Base-by-base conservation (phyloP, 2,797 vertebrate genomes). In the Tapera naevia region DNA sequence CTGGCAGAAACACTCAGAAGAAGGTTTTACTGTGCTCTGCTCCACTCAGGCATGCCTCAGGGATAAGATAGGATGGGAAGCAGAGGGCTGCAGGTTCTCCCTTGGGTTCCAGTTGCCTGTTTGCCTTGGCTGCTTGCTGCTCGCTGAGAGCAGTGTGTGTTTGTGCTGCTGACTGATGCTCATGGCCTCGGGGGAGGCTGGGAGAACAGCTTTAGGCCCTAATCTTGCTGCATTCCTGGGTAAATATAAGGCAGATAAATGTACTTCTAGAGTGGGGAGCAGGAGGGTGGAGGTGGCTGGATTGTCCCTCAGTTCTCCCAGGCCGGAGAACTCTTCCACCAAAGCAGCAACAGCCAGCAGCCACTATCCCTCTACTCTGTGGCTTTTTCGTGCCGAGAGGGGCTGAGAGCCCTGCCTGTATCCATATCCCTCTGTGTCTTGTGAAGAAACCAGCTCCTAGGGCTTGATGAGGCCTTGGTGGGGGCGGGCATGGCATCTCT, bases 141-240 rank as follows among this genome's bases (percentile, higher is more conserved):
- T 76, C 9, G 3, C 19, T 0, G 1, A 45, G 30, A 62, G n/a
- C 64, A 2, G 0, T 6, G 28, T 11, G 32, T 43, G 15, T 53
- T 28, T 75, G 46, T 76, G 56, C 81, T 76, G 28, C 19, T 60
- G 32, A 19, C 45, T 61, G 79, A 16, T 1, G 3, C 33, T 39
- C 2, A 1, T 25, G 56, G 45, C 48, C 60, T 6, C 43, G 50
- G 43, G 58, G 33, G 37, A 13, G 37, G 32, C n/a, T 5, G 27
- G n/a, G 16, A 66, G 43, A 30, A 25, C 3, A 8, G 64, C 64
- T 86, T 41, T 53, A 76, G 64, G 56, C 41, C 27, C 33, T 21
- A 18, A 17, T 80, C 33, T 56, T 71, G 46, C 62, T 78, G 39
- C 7, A 4, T 80, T 53, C 25, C 54, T 71, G 32, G 25, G 19